phyloP scores from a whole-genome alignment of 2,888 invertebrate genomes.

The Halocaridina rubra region DNA sequence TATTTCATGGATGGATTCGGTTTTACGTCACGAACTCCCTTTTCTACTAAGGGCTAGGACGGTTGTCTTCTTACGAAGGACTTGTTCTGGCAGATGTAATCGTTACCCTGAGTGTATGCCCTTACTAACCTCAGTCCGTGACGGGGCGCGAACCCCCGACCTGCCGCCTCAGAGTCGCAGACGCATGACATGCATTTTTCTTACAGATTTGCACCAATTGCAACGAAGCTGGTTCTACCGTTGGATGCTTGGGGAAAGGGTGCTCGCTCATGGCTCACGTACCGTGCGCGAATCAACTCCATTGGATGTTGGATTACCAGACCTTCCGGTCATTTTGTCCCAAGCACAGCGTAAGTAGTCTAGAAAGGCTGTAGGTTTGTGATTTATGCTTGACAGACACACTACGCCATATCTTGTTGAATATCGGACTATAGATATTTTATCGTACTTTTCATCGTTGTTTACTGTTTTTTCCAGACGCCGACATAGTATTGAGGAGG shows the following conservation, averaged over 20 bases:
- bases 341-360: slow-evolving; percentile 68
- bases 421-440: too few species aligned
- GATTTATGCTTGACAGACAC: slow-evolving; percentile 2
- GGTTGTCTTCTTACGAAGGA: too few species aligned
- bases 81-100: too few species aligned
- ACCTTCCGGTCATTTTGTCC: slow-evolving; percentile 69
- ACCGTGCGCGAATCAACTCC: slow-evolving; percentile 66
- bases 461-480: slow-evolving; percentile 15
- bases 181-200: background rate
- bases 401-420: too few species aligned
- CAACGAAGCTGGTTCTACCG: slow-evolving; percentile 65
- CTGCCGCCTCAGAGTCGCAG: slow-evolving; percentile 53
- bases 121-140: too few species aligned
- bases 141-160: slow-evolving; percentile 54
- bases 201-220: slow-evolving; percentile 65
- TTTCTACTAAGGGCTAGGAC: too few species aligned
- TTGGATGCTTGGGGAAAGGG: slow-evolving; percentile 65
- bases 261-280: slow-evolving; percentile 65
- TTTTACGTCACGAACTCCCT: too few species aligned
- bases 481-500: slow-evolving; percentile 18
- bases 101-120: too few species aligned
- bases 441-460: background rate
- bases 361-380: background rate
- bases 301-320: slow-evolving; percentile 69
- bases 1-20: too few species aligned